These are phyloP conservation scores for Temnopleurus reevesii DNA, from an alignment of 53 echinoderm and acorn worm genomes.

Conservation along the genomic window DNA sequence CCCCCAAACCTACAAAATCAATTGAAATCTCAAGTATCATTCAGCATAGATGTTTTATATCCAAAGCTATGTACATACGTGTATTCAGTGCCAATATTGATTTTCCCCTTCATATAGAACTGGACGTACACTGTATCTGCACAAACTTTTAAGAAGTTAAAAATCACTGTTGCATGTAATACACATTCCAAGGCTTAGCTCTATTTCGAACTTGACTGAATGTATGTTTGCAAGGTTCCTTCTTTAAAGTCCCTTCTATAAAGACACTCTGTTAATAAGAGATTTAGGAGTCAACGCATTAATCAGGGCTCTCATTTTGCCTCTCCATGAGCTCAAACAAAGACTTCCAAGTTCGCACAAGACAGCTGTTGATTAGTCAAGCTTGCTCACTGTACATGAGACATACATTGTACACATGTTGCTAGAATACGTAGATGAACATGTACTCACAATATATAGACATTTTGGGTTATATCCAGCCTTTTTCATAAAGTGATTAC, in stretches of 20 bases:
- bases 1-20: too few species aligned
- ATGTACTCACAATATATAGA: too few species aligned
- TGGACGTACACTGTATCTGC: too few species aligned
- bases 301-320: background rate
- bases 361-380: conserved; percentile 52
- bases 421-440: background rate
- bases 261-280: background rate
- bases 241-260: background rate
- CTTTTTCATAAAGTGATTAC: too few species aligned
- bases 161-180: background rate
- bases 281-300: background rate
- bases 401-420: background rate
- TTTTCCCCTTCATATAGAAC: too few species aligned
- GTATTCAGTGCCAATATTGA: too few species aligned
- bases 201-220: background rate
- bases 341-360: conserved; percentile 36
- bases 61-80: too few species aligned
- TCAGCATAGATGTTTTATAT: too few species aligned
- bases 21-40: too few species aligned
- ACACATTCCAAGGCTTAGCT: background rate
- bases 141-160: too few species aligned
- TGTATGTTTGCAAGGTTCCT: background rate
- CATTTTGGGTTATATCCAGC: too few species aligned
- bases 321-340: background rate
- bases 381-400: conserved; percentile 24